Base-by-base conservation (phyloP, 2,888 invertebrate species). In the Disparrhopalites patrizii region DNA sequence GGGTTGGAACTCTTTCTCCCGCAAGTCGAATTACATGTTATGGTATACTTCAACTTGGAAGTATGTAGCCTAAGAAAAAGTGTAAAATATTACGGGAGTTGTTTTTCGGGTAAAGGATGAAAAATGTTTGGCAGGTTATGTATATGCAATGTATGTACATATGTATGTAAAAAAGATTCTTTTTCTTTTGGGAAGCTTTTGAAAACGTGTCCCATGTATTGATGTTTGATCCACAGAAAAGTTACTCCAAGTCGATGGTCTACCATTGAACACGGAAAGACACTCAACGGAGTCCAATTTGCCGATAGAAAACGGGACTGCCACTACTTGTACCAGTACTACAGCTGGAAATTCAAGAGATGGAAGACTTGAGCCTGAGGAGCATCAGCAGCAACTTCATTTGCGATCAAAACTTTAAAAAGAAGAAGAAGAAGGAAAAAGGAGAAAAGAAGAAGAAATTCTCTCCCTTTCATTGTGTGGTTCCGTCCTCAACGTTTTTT, bases 231-330 rank as follows among this genome's bases (percentile, higher is more conserved):
- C n/a, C n/a, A 64, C 52, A 66, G 61, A 61, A 66, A 65, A 65
- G 66, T 61, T 66, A 61, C 55, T 66, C 33, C 30, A 43, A 40
- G 61, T 61, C 55, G 66, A 66, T 66, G 52, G 66, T 30, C 54
- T 47, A 54, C 30, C 56, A 27, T 61, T 66, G 66, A 66, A 66
- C 66, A 61, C 58, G 66, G 56, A 66, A 66, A 66, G 61, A 66
- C 66, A 61, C 61, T 66, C 66, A 66, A 58, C 60, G 58, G 65
- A 65, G 23, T 52, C 65, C 43, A 65, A 65, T 51, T 58, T 65
- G 28, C 33, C 57, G 65, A 65, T 58, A 58, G 58, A 58, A 47
- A 28, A 27, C 20, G 52, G n/a, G n/a, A n/a, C n/a, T n/a, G n/a
- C n/a, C n/a, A n/a, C n/a, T n/a, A n/a, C n/a, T n/a, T n/a, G n/a